Conservation (phyloP, 1,140 invertebrate genomes). For the Dinoponera quadriceps region DNA sequence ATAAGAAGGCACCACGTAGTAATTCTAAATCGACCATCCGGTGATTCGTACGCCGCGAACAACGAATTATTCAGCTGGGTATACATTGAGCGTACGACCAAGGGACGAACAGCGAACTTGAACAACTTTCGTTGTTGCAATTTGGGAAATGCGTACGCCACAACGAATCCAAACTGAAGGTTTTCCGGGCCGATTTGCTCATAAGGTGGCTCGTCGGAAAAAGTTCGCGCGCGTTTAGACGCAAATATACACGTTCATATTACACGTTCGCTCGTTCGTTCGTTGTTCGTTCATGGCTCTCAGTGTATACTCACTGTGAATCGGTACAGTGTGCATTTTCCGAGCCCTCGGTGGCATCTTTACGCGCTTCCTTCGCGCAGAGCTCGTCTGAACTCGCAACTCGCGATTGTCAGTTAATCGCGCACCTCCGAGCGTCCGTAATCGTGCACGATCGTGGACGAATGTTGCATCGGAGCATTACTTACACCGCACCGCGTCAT, state of each 20-base stretch:
- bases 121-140: no score
- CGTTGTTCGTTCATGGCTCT: no score
- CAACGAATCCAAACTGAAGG: no score
- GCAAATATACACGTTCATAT: no score
- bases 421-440: neutral
- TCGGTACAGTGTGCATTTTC: conserved; percentile 31
- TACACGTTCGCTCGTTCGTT: no score
- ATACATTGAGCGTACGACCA: no score
- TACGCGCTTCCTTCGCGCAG: neutral
- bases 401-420: neutral
- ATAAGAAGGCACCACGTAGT: conserved; percentile 76
- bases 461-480: conserved; percentile 15
- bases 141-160: no score
- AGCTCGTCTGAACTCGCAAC: neutral
- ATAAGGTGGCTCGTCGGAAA: no score
- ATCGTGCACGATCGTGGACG: neutral
- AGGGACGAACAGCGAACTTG: no score
- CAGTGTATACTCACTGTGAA: no score
- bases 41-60: conserved; percentile 10
- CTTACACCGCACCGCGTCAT: conserved; percentile 5
- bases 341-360: conserved; percentile 6
- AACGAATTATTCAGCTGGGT: conserved; percentile 46
- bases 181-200: no score
- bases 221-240: no score
- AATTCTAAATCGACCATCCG: conserved; percentile 60